These are phyloP conservation scores for Agonopterix alstromeriana DNA, from an alignment of 2,888 invertebrate genomes.

Conservation along the genomic window DNA sequence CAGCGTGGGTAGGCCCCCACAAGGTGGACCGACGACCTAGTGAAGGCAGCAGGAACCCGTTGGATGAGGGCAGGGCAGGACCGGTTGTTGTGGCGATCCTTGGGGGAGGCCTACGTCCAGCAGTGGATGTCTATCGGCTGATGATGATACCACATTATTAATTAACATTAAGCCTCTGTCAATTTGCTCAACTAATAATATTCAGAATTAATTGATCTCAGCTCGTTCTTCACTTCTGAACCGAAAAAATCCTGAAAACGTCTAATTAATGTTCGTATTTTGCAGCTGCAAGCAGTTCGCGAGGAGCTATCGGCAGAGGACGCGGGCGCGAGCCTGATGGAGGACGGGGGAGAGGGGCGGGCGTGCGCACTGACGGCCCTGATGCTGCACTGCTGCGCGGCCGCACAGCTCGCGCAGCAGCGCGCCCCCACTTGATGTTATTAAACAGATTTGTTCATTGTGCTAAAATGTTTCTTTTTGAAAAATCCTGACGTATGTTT, in stretches of 20 bases:
- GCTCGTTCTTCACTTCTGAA: too few relatives aligned
- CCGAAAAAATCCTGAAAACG: too few relatives aligned
- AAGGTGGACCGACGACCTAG: too few relatives aligned
- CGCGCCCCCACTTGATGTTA: slow-evolving; percentile 47
- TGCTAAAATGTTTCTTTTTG: background rate
- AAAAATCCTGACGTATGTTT: too few relatives aligned
- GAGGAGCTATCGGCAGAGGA: slow-evolving; percentile 61
- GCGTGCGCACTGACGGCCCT: slow-evolving; percentile 94
- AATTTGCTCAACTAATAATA: background rate
- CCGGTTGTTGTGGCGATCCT: too few relatives aligned
- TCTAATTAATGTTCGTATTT: background rate
- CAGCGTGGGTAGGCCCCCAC: too few relatives aligned
- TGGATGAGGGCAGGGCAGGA: too few relatives aligned
- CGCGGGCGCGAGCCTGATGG: slow-evolving; percentile 28
- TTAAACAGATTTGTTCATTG: slow-evolving; percentile 38
- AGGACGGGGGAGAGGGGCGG: slow-evolving; percentile 82
- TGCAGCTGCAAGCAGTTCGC: slow-evolving; percentile 59
- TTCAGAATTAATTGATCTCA: too few relatives aligned
- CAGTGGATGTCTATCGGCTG: too few relatives aligned
- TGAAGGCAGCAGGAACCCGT: too few relatives aligned
- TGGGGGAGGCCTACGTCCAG: too few relatives aligned
- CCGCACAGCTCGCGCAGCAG: slow-evolving; percentile 85
- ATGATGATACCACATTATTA: too few relatives aligned
- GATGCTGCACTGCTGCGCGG: slow-evolving; percentile 96
- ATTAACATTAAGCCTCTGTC: background rate